Evolutionary conservation across 1,140 invertebrate genomes (phyloP), one percentile per base, ranked within the genome.

Genomic region (Acromyrmex heyeri): DNA sequence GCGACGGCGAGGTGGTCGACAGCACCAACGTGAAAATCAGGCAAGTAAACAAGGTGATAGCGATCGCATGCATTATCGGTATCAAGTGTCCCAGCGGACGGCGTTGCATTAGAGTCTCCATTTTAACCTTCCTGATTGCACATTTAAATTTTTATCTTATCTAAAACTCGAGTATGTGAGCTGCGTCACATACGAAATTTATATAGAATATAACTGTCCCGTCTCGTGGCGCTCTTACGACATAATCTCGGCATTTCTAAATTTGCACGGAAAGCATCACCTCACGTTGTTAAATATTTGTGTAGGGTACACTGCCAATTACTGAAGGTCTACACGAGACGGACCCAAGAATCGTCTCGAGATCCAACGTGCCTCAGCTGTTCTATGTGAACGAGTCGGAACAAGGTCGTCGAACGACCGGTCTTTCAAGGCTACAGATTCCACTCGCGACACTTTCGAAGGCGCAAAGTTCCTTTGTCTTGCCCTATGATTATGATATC

Each of bases 1-100:
- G 98, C 95, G 98, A 98, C 94, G 98, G 98, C 12, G 98, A 98
- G 94, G 95, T 98, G 24, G 95, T 98, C 64, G 95, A 96, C 50
- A 96, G 97, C 88, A 95, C 97, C 73, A 96, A 96, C 90, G 96
- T 98, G 59, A 96, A 96, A 90, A 97, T 98, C 88, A 97, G 96
- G 97, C 97, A 92, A 94, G 76, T 65, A 59, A 82, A 82, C 14
- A 50, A 50, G 2, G 50, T 4, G 48, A n/a, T 18, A 34, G 30
- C 18, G 5, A 48, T 53, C 44, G 7, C 0, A 10, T 53, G 7
- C 0, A 10, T 64, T 78, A 48, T 78, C 38, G 14, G 16, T 62
- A 18, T 38, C 62, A 24, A 69, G 10, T 79, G 59, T 24, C 79
- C 18, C 7, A 3, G 30, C 30, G 30, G 8, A 62, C n/a, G 38